These are phyloP conservation scores for Lordiphosa fenestrarum DNA, from an alignment of 2,888 invertebrate genomes.

Conservation along the genomic window DNA sequence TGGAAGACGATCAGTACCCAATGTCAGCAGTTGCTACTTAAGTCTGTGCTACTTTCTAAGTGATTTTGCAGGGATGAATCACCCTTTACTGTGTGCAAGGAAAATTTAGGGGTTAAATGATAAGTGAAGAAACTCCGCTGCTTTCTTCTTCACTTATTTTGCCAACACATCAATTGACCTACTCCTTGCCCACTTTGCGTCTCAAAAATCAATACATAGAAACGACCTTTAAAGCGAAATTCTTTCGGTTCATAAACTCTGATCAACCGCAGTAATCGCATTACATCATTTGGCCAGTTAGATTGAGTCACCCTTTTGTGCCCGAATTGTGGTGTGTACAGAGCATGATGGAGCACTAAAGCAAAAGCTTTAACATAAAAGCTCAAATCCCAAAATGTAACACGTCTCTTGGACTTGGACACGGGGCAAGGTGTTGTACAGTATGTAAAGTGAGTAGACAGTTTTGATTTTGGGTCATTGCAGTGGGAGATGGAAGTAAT, in stretches of 20 bases:
- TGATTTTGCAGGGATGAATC: too few species aligned
- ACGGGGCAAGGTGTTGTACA: constrained; percentile 18
- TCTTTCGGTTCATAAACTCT: constrained; percentile 36
- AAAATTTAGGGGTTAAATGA: too few species aligned
- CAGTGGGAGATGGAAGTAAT: constrained; percentile 29
- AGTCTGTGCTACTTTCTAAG: too few species aligned
- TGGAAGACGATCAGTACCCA: too few species aligned
- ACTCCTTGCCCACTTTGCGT: not conserved
- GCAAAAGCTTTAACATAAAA: constrained; percentile 59
- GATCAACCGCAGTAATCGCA: constrained; percentile 12
- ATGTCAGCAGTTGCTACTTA: too few species aligned
- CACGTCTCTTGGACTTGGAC: constrained; percentile 32
- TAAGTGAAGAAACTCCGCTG: too few species aligned
- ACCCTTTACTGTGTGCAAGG: too few species aligned
- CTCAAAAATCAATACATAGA: too few species aligned
- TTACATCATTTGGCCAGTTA: constrained; percentile 55
- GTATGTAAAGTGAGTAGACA: constrained; percentile 32
- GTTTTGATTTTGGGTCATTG: constrained; percentile 49
- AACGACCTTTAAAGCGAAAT: constrained; percentile 45
- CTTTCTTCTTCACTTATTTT: too few species aligned
- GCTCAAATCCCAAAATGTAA: constrained; percentile 41
- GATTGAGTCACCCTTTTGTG: constrained; percentile 49
- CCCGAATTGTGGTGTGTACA: constrained; percentile 13
- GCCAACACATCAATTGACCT: too few species aligned
- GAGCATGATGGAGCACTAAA: constrained; percentile 62